These are phyloP conservation scores for Hassar affinis DNA, from an alignment of 2,113 vertebrate species.

Conservation along the genomic window DNA sequence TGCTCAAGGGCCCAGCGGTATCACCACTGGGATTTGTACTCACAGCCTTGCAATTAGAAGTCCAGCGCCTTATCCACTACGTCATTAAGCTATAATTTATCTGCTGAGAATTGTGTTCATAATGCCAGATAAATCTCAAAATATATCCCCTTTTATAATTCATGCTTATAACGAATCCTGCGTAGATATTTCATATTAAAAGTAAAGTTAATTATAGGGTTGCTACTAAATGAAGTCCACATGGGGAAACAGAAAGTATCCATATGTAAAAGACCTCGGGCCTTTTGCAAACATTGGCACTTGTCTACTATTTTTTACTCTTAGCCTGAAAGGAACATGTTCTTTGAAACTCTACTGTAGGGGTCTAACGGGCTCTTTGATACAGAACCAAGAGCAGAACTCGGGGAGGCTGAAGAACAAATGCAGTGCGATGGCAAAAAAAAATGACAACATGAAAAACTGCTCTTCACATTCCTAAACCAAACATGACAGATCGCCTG, in stretches of 20 bases:
- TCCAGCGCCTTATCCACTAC: too few species aligned
- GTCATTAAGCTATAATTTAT: not conserved
- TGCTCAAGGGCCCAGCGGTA: too few species aligned
- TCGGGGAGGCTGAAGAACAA: not conserved
- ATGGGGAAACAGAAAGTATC: slow-evolving; percentile 1
- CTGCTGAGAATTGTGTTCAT: not conserved
- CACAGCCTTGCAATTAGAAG: too few species aligned
- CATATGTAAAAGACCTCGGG: not conserved
- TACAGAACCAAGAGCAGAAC: not conserved
- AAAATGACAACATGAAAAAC: not conserved
- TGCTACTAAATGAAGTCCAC: not conserved
- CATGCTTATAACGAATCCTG: not conserved
- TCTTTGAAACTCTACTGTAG: not conserved
- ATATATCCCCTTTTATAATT: not conserved
- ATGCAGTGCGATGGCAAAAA: not conserved
- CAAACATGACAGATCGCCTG: not conserved
- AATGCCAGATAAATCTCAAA: not conserved
- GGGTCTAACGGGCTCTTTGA: not conserved
- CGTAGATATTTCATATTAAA: not conserved
- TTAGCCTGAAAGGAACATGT: not conserved
- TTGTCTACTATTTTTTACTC: slow-evolving; percentile 34
- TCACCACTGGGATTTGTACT: too few species aligned
- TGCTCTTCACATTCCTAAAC: not conserved
- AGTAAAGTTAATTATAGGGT: not conserved
- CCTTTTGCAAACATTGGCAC: slow-evolving; percentile 38